phyloP scores from a whole-genome alignment of 1,140 invertebrate genomes.

The Babylonia areolata region DNA sequence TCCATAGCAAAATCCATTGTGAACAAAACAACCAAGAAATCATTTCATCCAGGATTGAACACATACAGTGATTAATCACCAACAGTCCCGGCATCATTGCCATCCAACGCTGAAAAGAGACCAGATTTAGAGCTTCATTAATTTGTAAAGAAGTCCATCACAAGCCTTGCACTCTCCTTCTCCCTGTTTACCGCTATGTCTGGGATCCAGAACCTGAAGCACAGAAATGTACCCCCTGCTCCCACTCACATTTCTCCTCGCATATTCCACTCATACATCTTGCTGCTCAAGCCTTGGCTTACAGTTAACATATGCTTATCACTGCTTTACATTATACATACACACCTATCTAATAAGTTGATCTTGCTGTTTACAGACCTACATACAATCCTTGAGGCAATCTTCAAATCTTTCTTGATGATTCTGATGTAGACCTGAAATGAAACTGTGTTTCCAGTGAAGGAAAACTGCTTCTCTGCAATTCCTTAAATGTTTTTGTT shows the following conservation, averaged over 20 bases:
- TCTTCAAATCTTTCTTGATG: neutral
- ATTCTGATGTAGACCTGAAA: too few species aligned
- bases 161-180: neutral
- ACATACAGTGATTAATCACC: neutral
- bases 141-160: neutral
- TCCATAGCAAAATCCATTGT: neutral
- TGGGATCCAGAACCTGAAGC: neutral
- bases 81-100: neutral
- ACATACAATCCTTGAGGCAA: too few species aligned
- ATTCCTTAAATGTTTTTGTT: too few species aligned
- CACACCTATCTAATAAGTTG: neutral
- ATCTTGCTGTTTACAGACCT: neutral
- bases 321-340: too few species aligned
- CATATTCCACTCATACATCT: neutral
- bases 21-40: neutral
- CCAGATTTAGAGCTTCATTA: constrained; percentile 12
- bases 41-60: neutral
- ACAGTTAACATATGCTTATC: neutral
- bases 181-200: neutral
- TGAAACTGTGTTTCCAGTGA: neutral
- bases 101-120: neutral
- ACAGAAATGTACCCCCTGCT: neutral
- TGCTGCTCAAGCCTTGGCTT: neutral
- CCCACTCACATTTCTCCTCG: neutral
- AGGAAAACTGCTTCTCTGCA: neutral